Evolutionary conservation across 2,888 invertebrate species (phyloP).

Genomic region (Tipula helvola): DNA sequence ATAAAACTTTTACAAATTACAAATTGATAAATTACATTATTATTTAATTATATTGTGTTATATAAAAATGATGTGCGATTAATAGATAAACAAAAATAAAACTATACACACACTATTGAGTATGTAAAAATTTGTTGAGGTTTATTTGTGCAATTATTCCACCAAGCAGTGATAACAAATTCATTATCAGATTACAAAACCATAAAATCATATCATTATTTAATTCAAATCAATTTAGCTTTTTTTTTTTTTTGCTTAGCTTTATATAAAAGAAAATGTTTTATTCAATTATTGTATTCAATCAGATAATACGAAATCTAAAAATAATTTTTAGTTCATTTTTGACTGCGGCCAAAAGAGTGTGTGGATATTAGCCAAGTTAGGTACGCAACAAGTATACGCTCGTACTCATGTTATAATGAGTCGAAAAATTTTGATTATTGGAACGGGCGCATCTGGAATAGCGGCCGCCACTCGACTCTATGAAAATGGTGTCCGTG

Average conservation of each 20-base stretch:
- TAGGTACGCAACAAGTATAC: neutral
- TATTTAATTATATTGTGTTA: neutral
- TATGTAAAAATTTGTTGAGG: neutral
- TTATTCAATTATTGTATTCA: too few species aligned
- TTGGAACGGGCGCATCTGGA: constrained; percentile 34
- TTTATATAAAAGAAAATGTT: neutral
- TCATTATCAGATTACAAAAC: neutral
- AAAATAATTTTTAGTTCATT: neutral
- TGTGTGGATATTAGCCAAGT: neutral
- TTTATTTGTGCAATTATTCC: neutral
- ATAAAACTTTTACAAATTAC: neutral
- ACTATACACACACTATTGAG: neutral
- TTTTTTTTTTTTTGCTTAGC: neutral
- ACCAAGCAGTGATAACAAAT: neutral
- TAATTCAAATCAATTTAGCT: neutral
- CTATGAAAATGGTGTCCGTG: constrained; percentile 30
- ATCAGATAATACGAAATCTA: neutral
- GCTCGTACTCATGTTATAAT: neutral
- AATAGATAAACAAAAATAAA: neutral
- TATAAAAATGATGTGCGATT: too few species aligned
- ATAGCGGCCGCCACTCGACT: constrained; percentile 34
- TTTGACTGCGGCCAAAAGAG: neutral
- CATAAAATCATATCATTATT: neutral
- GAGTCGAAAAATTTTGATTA: constrained; percentile 26
- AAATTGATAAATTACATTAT: neutral